A percentile compares a stretch with the other conserved stretches of the same genome.
Evolutionary conservation across 2,113 vertebrate genomes (phyloP).

Genomic region (Hyaena hyaena): DNA sequence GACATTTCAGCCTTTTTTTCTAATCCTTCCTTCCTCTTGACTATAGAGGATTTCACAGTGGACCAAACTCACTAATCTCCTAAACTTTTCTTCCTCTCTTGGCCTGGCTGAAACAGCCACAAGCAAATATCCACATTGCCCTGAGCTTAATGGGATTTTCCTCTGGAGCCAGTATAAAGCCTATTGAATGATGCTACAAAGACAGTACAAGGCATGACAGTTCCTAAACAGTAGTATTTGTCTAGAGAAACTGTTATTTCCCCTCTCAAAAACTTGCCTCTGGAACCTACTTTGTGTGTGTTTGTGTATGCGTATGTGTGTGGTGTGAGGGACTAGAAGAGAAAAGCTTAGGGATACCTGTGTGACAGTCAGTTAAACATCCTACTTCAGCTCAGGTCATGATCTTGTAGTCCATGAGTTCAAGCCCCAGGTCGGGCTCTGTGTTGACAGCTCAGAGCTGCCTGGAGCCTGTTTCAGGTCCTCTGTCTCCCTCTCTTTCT

Average conservation of each 20-base stretch:
- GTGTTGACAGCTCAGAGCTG: no score
- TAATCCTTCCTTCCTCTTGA: not conserved
- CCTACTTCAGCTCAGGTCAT: no score
- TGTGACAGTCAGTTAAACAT: no score
- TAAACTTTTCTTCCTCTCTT: not conserved
- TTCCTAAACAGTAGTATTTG: constrained; percentile 18
- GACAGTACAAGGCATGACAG: not conserved
- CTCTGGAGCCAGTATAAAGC: not conserved
- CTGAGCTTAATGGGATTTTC: not conserved
- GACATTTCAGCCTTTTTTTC: not conserved
- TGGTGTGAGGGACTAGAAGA: not conserved
- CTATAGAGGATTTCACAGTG: not conserved
- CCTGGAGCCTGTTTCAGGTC: no score
- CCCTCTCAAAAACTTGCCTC: not conserved
- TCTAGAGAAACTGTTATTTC: not conserved
- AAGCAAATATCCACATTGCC: not conserved
- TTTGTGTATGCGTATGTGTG: not conserved
- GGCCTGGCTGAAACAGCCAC: not conserved
- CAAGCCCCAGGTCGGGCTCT: no score
- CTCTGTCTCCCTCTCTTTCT: no score
- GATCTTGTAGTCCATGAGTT: no score
- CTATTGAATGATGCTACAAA: not conserved
- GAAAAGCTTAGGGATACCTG: not conserved
- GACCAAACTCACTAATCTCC: not conserved
- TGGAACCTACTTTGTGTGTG: not conserved